Evolutionary conservation across 2,888 invertebrate genomes (phyloP).

Genomic region (Drosophila subsilvestris): DNA sequence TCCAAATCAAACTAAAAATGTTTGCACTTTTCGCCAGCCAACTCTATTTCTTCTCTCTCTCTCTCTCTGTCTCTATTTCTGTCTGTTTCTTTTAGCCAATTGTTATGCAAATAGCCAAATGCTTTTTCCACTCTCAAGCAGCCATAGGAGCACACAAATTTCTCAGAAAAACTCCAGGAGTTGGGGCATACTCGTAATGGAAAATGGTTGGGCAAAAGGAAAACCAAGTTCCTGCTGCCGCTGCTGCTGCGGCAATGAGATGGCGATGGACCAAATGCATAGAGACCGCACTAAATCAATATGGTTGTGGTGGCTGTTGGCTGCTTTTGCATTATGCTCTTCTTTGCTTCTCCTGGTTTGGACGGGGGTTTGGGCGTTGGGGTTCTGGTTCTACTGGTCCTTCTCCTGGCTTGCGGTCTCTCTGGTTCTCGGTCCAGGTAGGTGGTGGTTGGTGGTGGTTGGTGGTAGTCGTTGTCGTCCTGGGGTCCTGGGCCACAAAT

Average conservation of each 20-base stretch:
- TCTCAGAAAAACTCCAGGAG: slow-evolving; percentile 16
- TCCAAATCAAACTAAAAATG: slow-evolving; percentile 48
- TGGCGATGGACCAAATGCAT: slow-evolving; percentile 16
- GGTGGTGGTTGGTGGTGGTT: background rate
- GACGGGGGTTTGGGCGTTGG: background rate
- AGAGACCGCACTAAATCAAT: slow-evolving; percentile 67
- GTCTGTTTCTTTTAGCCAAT: slow-evolving; percentile 60
- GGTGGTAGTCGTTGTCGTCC: background rate
- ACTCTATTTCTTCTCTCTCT: background rate
- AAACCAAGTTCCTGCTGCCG: slow-evolving; percentile 17
- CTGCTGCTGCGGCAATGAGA: slow-evolving; percentile 16
- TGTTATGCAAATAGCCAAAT: slow-evolving; percentile 77
- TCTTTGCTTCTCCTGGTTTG: slow-evolving; percentile 13
- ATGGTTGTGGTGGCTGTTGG: slow-evolving; percentile 44
- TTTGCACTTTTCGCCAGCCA: slow-evolving; percentile 38
- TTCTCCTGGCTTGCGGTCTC: slow-evolving; percentile 4
- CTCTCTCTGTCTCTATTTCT: slow-evolving; percentile 11
- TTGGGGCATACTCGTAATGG: slow-evolving; percentile 3
- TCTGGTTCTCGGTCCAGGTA: slow-evolving; percentile 3
- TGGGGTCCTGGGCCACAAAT: slow-evolving; percentile 66
- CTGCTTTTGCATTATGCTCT: slow-evolving; percentile 19
- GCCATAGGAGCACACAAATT: slow-evolving; percentile 56
- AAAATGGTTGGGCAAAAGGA: slow-evolving; percentile 27
- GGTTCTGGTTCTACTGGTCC: slow-evolving; percentile 1
- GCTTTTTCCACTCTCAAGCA: slow-evolving; percentile 49